phyloP scores from a whole-genome alignment of 2,797 vertebrate genomes.

The Fundulus diaphanus region DNA sequence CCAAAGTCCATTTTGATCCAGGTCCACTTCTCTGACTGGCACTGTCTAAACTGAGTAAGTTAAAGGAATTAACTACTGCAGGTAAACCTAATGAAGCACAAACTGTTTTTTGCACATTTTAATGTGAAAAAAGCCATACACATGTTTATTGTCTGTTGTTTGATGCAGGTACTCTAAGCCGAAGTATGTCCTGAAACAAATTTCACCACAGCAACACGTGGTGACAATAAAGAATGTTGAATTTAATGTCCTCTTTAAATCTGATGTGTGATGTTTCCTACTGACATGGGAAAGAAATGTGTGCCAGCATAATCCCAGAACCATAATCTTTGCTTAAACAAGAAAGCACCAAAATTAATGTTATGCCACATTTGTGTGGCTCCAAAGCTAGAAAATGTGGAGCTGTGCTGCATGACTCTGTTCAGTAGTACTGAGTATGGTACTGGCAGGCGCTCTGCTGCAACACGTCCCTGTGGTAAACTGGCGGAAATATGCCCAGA shows the following conservation, averaged over 20 bases:
- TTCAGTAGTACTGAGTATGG: background rate
- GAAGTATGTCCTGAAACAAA: too few species aligned
- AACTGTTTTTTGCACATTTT: too few species aligned
- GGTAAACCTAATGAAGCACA: background rate
- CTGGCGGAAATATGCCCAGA: slow-evolving; percentile 53
- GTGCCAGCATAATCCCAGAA: background rate
- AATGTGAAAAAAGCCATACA: too few species aligned
- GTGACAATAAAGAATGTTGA: too few species aligned
- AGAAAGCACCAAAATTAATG: background rate
- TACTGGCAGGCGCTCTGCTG: slow-evolving; percentile 16
- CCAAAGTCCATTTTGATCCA: too few species aligned
- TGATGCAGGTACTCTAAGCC: too few species aligned
- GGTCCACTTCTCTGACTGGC: too few species aligned
- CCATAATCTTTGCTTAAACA: background rate
- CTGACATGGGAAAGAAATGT: background rate
- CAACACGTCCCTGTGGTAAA: slow-evolving; percentile 8
- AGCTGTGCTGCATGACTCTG: background rate
- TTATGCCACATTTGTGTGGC: background rate
- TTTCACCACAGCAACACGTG: too few species aligned
- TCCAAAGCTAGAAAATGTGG: background rate
- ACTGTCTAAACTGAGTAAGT: background rate
- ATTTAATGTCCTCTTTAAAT: too few species aligned
- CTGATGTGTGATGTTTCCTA: background rate
- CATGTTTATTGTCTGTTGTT: too few species aligned
- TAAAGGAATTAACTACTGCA: background rate